phyloP scores from a whole-genome alignment of 2,113 vertebrate species.

The Rhinoderma darwinii region DNA sequence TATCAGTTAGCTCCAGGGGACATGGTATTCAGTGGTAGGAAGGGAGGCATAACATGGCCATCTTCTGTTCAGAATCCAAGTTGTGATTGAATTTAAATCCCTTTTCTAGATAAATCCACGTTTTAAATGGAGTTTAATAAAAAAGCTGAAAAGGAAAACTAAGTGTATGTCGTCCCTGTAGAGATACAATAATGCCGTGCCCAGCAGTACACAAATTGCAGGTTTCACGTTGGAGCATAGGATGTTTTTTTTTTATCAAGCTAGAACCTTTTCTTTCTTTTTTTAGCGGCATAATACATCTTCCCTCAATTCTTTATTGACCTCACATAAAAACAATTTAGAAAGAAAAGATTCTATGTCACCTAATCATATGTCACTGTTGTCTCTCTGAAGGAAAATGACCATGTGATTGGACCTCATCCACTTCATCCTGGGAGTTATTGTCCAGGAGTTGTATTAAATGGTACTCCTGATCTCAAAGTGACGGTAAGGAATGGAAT shows the following conservation, averaged over 20 bases:
- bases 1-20: neutral
- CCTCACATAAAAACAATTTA: neutral
- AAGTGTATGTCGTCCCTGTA: neutral
- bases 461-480: constrained; percentile 48
- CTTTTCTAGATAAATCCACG: neutral
- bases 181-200: neutral
- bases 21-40: neutral
- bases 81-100: neutral
- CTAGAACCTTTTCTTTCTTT: neutral
- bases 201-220: constrained; percentile 7
- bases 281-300: neutral
- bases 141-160: neutral
- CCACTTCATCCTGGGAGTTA: constrained; percentile 48
- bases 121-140: neutral
- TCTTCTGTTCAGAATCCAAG: neutral
- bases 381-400: constrained; percentile 50
- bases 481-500: constrained; percentile 36
- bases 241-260: neutral
- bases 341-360: neutral
- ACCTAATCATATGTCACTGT: constrained; percentile 3
- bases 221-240: neutral
- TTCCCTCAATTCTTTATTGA: constrained; percentile 11
- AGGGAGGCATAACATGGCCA: neutral
- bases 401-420: constrained; percentile 58
- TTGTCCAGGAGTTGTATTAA: constrained; percentile 58